A percentile compares a stretch with the other conserved stretches of the same genome.
phyloP scores from a whole-genome alignment of 2,113 vertebrate species.

The Podarcis raffonei region DNA sequence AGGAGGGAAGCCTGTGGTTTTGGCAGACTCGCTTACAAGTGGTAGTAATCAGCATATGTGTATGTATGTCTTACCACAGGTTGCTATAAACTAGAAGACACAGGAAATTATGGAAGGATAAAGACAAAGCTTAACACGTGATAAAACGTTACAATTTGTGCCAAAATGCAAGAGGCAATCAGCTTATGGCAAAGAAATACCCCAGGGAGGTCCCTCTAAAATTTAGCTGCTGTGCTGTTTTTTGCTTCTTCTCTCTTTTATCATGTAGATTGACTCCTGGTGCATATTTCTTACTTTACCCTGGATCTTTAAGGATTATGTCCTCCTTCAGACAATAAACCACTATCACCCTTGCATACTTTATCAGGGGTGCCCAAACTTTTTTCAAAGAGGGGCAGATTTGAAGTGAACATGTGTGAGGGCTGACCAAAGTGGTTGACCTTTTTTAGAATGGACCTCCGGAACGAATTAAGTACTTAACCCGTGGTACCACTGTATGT shows the following conservation, averaged over 20 bases:
- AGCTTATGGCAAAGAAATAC: not conserved
- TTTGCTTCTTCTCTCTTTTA: not conserved
- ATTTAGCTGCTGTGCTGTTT: not conserved
- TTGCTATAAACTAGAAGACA: not conserved
- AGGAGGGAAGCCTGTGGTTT: conserved; percentile 1
- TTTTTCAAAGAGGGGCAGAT: no score
- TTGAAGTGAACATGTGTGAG: no score
- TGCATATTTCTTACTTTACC: no score
- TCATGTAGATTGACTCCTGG: no score
- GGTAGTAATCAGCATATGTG: not conserved
- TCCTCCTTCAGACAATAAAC: no score
- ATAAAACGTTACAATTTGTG: not conserved
- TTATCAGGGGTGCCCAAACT: no score
- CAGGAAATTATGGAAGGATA: not conserved
- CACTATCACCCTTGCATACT: no score
- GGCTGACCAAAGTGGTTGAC: no score
- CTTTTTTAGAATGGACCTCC: no score
- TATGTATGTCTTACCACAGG: not conserved
- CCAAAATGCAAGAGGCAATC: not conserved
- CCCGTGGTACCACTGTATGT: no score
- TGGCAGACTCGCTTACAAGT: not conserved
- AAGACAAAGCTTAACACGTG: not conserved
- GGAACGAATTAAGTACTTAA: no score
- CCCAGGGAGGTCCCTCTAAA: not conserved
- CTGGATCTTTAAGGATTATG: no score